phyloP scores from a whole-genome alignment of 2,797 vertebrate species.

The Muscicapa striata region DNA sequence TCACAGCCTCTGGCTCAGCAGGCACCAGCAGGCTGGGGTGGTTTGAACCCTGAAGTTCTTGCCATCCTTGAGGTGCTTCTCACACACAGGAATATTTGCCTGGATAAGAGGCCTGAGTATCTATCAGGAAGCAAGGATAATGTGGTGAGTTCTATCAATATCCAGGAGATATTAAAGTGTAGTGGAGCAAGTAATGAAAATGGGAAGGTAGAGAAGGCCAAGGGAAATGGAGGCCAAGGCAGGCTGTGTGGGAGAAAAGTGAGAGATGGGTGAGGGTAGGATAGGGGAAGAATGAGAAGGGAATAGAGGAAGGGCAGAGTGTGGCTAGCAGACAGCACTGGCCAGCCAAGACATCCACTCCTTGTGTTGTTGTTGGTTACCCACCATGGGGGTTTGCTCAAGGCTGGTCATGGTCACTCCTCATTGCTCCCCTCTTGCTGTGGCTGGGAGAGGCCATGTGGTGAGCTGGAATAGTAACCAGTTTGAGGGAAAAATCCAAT shows the following conservation, averaged over 20 bases:
- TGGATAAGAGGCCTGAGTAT: not conserved
- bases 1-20: not conserved
- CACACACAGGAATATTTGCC: not conserved
- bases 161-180: not conserved
- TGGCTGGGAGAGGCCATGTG: not conserved
- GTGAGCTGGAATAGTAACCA: not conserved
- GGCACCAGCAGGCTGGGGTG: not conserved
- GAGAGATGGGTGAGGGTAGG: not conserved
- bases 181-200: not conserved
- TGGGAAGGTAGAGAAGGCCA: not conserved
- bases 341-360: not conserved
- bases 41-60: not conserved
- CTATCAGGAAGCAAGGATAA: not conserved
- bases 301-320: not conserved
- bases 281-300: not conserved
- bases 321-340: not conserved
- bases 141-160: not conserved
- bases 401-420: not conserved
- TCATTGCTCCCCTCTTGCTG: not conserved
- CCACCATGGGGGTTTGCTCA: accelerated
- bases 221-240: not conserved
- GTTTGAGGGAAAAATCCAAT: not conserved
- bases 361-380: not conserved
- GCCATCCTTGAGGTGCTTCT: not conserved
- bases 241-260: not conserved